Evolutionary conservation across 2,797 vertebrate genomes (phyloP).

Genomic region (Emydoidea blandingii): DNA sequence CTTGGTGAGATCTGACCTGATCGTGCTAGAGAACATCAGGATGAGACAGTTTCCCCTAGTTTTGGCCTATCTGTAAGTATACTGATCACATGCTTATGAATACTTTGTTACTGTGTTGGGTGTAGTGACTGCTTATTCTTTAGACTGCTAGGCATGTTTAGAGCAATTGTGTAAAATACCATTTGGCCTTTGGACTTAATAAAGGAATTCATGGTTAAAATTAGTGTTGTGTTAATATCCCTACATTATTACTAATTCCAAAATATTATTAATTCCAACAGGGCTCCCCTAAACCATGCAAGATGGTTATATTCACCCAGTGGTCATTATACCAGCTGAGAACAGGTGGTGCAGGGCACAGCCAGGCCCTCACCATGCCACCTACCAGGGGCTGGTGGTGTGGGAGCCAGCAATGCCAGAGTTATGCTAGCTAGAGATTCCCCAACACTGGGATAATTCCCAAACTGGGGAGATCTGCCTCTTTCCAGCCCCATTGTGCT

Average conservation of each 20-base stretch:
- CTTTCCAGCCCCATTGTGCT: conserved; percentile 58
- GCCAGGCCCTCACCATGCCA: background rate
- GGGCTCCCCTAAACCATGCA: conserved; percentile 40
- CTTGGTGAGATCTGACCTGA: background rate
- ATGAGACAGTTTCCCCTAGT: background rate
- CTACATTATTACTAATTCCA: background rate
- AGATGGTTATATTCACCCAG: conserved; percentile 54
- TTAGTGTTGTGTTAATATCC: background rate
- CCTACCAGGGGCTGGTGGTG: conserved; percentile 34
- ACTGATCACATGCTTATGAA: background rate
- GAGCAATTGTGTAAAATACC: background rate
- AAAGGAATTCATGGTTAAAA: background rate
- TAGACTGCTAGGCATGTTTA: background rate
- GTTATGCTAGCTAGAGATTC: conserved; percentile 45
- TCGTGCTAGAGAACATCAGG: background rate
- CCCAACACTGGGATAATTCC: conserved; percentile 32
- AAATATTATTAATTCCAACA: background rate
- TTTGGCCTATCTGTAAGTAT: background rate
- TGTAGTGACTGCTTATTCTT: background rate
- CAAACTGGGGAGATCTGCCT: conserved; percentile 44
- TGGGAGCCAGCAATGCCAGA: background rate
- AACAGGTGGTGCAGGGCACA: background rate
- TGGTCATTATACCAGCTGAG: background rate
- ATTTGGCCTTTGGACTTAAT: background rate
- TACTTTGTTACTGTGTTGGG: background rate